Evolutionary conservation across 2,797 vertebrate species (phyloP).

Genomic region (Podarcis siculus): DNA sequence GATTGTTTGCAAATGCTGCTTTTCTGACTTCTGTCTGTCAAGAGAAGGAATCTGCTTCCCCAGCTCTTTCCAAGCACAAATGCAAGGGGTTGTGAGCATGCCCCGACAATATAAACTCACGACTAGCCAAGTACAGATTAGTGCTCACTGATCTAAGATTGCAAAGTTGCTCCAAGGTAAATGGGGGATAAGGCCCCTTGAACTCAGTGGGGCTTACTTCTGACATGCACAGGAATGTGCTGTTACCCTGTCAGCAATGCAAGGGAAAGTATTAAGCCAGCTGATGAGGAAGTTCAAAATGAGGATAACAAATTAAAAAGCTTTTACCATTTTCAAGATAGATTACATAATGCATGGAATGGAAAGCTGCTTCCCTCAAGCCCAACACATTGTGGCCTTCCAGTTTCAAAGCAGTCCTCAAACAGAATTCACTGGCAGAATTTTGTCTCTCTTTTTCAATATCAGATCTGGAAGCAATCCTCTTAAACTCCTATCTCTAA

Average conservation of each 20-base stretch:
- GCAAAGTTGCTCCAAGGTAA: neutral
- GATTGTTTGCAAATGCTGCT: neutral
- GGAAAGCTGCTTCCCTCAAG: neutral
- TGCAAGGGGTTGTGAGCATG: neutral
- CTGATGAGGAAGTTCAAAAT: neutral
- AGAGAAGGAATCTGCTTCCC: neutral
- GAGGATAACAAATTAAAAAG: neutral
- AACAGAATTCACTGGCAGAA: neutral
- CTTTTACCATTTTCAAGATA: neutral
- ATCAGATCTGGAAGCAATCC: neutral
- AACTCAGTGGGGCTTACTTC: neutral
- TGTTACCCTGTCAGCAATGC: neutral
- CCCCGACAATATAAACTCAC: neutral
- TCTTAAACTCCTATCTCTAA: neutral
- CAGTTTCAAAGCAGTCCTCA: neutral
- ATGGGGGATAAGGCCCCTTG: neutral
- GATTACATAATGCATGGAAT: rapidly evolving
- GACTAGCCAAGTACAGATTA: neutral
- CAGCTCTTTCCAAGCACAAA: neutral
- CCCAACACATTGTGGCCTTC: neutral
- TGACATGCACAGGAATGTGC: neutral
- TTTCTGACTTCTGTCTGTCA: neutral
- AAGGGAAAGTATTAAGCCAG: neutral
- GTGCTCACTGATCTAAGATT: neutral
- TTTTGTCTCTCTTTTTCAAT: neutral